Evolutionary conservation across 2,888 invertebrate genomes (phyloP).

Genomic region (Leuctra nigra): DNA sequence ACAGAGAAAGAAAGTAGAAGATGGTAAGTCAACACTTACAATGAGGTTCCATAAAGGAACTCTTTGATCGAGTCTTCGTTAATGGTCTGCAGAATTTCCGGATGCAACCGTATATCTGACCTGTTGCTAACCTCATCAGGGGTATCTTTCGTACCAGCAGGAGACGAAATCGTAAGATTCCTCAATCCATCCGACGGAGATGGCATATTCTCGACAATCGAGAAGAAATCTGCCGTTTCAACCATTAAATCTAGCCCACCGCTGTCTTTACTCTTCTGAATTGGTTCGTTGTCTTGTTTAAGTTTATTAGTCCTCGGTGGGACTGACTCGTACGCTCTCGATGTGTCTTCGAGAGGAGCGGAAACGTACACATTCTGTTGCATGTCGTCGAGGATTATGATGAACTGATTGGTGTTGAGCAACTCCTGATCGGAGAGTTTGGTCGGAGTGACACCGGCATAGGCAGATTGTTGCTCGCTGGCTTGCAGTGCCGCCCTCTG

Average conservation of each 20-base stretch:
- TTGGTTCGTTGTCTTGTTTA: background rate
- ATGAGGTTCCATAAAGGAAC: conserved; percentile 39
- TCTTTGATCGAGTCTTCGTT: conserved; percentile 47
- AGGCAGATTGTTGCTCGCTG: background rate
- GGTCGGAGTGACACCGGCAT: too few species aligned
- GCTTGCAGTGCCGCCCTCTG: background rate
- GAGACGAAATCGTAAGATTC: conserved; percentile 51
- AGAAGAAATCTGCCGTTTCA: conserved; percentile 40
- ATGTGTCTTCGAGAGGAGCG: background rate
- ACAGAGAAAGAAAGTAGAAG: too few species aligned
- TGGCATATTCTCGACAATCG: conserved; percentile 48
- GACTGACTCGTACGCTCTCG: background rate
- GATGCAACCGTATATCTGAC: conserved; percentile 30
- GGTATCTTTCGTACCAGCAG: conserved; percentile 23
- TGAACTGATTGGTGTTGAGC: conserved; percentile 11
- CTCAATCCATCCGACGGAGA: conserved; percentile 60
- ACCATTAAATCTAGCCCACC: conserved; percentile 31
- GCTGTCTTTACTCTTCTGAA: conserved; percentile 20
- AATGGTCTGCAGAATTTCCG: conserved; percentile 39
- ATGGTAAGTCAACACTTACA: too few species aligned
- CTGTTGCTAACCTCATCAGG: conserved; percentile 28
- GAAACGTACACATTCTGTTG: background rate
- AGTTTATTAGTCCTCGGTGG: too few species aligned
- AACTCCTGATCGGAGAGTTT: too few species aligned
- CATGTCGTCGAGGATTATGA: conserved; percentile 7